Evolutionary conservation across 2,797 vertebrate genomes (phyloP).

Genomic region (Onychomys leucogaster): DNA sequence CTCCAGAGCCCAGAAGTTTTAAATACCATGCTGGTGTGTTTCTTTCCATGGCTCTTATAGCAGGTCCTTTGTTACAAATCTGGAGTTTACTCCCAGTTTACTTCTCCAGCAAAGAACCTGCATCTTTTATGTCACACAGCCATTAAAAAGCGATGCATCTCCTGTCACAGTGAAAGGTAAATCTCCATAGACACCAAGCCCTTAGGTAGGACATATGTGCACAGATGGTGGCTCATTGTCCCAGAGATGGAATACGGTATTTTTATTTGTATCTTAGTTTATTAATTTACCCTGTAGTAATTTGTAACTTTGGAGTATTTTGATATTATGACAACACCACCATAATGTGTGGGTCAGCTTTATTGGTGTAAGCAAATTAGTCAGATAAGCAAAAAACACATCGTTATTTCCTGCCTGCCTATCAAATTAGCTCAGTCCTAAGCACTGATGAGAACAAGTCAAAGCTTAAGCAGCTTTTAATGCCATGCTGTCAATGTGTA

Average conservation of each 20-base stretch:
- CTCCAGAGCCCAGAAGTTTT: background rate
- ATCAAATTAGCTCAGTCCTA: constrained; percentile 34
- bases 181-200: background rate
- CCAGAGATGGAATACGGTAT: background rate
- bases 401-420: constrained; percentile 27
- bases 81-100: background rate
- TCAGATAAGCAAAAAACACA: background rate
- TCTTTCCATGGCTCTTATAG: background rate
- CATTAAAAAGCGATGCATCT: background rate
- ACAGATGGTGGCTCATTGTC: background rate
- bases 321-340: constrained; percentile 5
- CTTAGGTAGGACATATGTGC: background rate
- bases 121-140: background rate
- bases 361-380: background rate
- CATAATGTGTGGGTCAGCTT: background rate
- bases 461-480: background rate
- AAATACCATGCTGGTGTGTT: background rate
- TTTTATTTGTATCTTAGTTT: constrained; percentile 41
- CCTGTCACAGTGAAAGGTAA: background rate
- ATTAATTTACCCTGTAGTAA: background rate
- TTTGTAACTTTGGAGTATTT: constrained; percentile 36
- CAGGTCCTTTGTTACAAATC: background rate
- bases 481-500: background rate
- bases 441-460: background rate
- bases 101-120: background rate